These are phyloP conservation scores for Nothocercus julius DNA, from an alignment of 2,113 vertebrate species.

Conservation along the genomic window DNA sequence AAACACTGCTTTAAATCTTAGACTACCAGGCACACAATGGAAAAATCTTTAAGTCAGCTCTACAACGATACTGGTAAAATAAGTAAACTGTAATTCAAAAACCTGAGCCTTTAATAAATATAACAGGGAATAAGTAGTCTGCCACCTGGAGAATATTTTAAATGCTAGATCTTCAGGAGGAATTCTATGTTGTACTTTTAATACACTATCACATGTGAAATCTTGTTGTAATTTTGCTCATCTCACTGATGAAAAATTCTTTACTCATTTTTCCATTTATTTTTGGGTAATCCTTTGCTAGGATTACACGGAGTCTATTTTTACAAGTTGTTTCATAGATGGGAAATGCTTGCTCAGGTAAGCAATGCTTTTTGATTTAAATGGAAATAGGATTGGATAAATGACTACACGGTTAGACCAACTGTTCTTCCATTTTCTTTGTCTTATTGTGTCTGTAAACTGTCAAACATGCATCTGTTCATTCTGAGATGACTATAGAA, in stretches of 20 bases:
- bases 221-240: slow-evolving; percentile 12
- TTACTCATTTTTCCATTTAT: background rate
- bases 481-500: background rate
- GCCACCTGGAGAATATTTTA: background rate
- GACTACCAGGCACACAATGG: background rate
- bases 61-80: background rate
- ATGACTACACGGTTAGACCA: slow-evolving; percentile 16
- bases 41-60: background rate
- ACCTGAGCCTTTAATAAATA: background rate
- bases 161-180: background rate
- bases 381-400: slow-evolving; percentile 47
- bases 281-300: slow-evolving; percentile 1
- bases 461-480: background rate
- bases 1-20: background rate
- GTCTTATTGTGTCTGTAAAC: slow-evolving; percentile 14
- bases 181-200: background rate
- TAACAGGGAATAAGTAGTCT: background rate
- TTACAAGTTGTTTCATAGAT: slow-evolving; percentile 1
- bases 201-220: background rate
- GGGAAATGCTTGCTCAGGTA: slow-evolving; percentile 33
- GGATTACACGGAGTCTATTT: background rate
- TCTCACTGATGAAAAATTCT: slow-evolving; percentile 11
- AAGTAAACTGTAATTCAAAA: background rate
- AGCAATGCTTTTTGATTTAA: slow-evolving; percentile 41
- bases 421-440: slow-evolving; percentile 32